Conservation (phyloP, 2,888 invertebrate genomes). For the Protonemura montana region DNA sequence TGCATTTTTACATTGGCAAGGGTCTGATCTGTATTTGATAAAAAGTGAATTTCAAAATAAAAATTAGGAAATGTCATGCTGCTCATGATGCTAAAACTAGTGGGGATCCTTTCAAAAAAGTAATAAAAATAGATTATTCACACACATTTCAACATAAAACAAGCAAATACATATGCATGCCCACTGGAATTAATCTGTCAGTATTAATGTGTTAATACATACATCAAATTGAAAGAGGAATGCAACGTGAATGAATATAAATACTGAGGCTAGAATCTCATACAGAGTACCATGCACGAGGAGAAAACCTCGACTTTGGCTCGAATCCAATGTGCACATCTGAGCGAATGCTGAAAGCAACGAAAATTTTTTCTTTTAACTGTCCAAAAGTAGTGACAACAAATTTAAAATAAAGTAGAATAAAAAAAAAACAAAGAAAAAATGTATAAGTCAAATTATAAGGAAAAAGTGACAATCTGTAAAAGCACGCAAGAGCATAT, state of each 20-base stretch:
- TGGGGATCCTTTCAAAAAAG: too few relatives aligned
- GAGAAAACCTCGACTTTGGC: constrained; percentile 51
- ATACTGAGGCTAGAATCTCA: constrained; percentile 45
- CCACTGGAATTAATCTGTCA: constrained; percentile 47
- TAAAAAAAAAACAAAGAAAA: neutral
- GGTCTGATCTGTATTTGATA: too few relatives aligned
- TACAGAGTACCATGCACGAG: constrained; percentile 51
- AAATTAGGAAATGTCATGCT: too few relatives aligned
- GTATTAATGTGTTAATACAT: constrained; percentile 41
- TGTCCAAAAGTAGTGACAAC: neutral
- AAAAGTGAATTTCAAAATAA: too few relatives aligned
- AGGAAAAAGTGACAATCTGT: too few relatives aligned
- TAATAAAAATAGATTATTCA: too few relatives aligned
- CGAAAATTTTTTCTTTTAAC: constrained; percentile 46
- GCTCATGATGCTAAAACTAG: too few relatives aligned
- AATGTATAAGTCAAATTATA: neutral
- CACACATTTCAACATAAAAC: too few relatives aligned
- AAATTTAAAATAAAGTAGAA: neutral
- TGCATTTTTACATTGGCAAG: too few relatives aligned
- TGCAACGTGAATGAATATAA: constrained; percentile 40
- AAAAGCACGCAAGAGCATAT: neutral
- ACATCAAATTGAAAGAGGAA: constrained; percentile 42
- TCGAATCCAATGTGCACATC: constrained; percentile 54
- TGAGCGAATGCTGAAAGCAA: constrained; percentile 54
- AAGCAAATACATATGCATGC: constrained; percentile 42